Evolutionary conservation across 2,888 invertebrate species (phyloP), one percentile per base, ranked within the genome.

Genomic region (Callimorpha dominula): DNA sequence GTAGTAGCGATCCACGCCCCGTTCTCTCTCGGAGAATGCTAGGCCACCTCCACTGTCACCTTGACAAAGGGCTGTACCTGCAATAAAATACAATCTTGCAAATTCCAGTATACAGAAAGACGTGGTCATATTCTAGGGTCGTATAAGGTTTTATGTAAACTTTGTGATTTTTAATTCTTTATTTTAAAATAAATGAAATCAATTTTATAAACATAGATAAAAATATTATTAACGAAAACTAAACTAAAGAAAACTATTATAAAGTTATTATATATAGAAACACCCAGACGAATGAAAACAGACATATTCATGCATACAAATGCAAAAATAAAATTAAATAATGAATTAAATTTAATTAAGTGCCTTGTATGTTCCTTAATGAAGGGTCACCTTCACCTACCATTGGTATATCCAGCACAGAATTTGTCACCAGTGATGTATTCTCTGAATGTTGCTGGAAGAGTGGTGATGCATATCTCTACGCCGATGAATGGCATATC

Each of bases 21-120:
- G 75, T 12, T 87, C 88, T 0, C 67, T 71, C 0, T 85, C 85
- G 0, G 86, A 76, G 76, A 92, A 91, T 1, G 86, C 84, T 11
- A 92, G 79, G 0, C 92, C 91, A 0, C 92, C 91, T 0, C 93
- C 92, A 73, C 92, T 91, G 82, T 93, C 92, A 1, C 92, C 92
- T 67, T 89, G 84, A 77, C 92, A 92, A 0, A 91, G 80, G 0
- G 91, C 87, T 42, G 70, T 72, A 15, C 72, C 72, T 72, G 68
- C 14, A 65, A 64, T 31, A 31, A 40, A 42, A 7, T 9, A 8
- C n/a, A 9, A 54, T n/a, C 4, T 17, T n/a, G 9, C 17, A 54
- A 54, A 54, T 54, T n/a, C n/a, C n/a, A 54, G 11, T 20, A 11
- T 54, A 20, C 54, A 54, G 17, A 5, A 54, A 54, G n/a, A 43